A percentile compares a stretch with the other conserved stretches of the same genome.
phyloP scores from a whole-genome alignment of 2,113 vertebrate genomes.

The Anhinga rufa region DNA sequence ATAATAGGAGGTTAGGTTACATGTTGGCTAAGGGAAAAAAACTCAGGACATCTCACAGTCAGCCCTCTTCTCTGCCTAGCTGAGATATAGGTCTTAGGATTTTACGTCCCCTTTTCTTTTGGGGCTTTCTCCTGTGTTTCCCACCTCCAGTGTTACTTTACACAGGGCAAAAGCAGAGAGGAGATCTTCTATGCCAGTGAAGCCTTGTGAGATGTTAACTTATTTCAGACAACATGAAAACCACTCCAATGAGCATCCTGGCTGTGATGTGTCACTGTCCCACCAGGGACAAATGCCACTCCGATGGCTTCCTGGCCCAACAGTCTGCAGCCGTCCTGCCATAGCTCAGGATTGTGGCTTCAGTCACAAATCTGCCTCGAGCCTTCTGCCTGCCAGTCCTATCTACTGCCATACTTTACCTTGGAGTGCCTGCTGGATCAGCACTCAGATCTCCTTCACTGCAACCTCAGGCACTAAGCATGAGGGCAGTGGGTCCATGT shows the following conservation, averaged over 20 bases:
- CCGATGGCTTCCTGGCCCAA: background rate
- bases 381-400: background rate
- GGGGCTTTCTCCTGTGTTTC: background rate
- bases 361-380: background rate
- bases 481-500: rapidly evolving
- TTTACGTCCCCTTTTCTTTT: background rate
- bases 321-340: rapidly evolving
- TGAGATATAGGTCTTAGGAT: background rate
- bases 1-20: background rate
- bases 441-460: background rate
- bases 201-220: background rate
- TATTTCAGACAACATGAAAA: background rate
- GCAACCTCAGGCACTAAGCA: rapidly evolving
- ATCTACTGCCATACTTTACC: background rate
- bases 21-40: background rate
- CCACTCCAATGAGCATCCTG: background rate
- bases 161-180: background rate
- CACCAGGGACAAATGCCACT: background rate
- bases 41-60: background rate
- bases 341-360: background rate
- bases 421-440: background rate
- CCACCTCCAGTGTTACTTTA: background rate
- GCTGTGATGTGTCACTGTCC: background rate
- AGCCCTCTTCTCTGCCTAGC: background rate
- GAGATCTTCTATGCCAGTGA: background rate